Evolutionary conservation across 2,113 vertebrate genomes (phyloP).

Genomic region (Choloepus hoffmanni): DNA sequence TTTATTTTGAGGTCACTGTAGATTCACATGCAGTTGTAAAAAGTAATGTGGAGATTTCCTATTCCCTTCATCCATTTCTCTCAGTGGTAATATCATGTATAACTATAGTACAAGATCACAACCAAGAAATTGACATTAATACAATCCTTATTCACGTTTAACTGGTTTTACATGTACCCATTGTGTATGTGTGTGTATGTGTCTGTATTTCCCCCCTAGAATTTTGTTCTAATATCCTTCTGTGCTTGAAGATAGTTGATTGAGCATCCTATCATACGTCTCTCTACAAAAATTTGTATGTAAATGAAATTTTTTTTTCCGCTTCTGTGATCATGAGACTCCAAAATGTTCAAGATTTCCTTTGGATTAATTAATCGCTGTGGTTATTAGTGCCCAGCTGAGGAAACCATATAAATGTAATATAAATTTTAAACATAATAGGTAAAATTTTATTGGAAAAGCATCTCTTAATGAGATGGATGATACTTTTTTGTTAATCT

Average conservation of each 20-base stretch:
- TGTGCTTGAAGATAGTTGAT: neutral
- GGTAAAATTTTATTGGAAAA: neutral
- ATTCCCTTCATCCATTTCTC: neutral
- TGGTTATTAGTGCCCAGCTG: neutral
- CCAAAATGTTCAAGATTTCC: neutral
- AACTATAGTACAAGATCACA: neutral
- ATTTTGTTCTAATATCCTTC: slow-evolving; percentile 35
- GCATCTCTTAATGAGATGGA: neutral
- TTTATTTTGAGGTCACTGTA: slow-evolving; percentile 7
- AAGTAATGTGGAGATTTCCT: neutral
- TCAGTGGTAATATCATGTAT: neutral
- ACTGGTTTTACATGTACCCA: neutral
- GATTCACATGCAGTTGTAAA: neutral
- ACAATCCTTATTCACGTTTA: neutral
- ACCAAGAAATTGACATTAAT: neutral
- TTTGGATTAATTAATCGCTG: slow-evolving; percentile 6
- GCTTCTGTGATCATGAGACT: neutral
- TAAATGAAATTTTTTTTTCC: slow-evolving; percentile 1
- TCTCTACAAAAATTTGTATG: neutral
- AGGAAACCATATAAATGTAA: slow-evolving; percentile 16
- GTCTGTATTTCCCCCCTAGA: neutral
- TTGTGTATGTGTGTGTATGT: neutral
- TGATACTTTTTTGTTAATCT: neutral
- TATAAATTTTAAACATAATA: neutral
- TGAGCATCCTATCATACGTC: neutral